phyloP scores from a whole-genome alignment of 2,113 vertebrate genomes.

The Camelus dromedarius region DNA sequence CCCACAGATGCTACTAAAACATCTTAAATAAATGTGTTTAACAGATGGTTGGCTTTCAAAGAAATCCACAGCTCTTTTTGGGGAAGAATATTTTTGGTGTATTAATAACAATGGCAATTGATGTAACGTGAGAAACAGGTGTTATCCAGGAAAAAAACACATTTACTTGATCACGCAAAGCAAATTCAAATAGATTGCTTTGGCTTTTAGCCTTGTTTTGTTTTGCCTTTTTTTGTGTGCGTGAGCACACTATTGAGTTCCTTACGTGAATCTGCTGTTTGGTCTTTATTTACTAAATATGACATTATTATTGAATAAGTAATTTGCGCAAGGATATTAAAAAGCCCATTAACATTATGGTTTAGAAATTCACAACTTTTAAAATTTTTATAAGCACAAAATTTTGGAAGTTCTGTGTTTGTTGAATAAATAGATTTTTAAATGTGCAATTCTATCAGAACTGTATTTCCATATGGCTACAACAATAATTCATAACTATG shows the following conservation, averaged over 20 bases:
- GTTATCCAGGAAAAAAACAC: not conserved
- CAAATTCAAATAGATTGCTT: not conserved
- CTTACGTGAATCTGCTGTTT: not conserved
- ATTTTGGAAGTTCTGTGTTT: not conserved
- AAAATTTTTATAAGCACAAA: not conserved
- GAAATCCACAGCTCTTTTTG: not conserved
- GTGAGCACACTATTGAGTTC: not conserved
- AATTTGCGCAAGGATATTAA: not conserved
- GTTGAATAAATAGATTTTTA: not conserved
- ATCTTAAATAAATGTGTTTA: not conserved
- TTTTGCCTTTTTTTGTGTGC: not conserved
- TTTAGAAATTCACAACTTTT: not conserved
- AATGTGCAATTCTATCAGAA: slow-evolving; percentile 31
- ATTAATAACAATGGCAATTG: not conserved
- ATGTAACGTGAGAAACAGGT: not conserved
- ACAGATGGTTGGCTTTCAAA: not conserved
- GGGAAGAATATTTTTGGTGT: not conserved
- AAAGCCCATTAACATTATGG: not conserved
- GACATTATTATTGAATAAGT: not conserved
- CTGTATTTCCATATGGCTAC: not conserved
- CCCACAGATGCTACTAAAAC: not conserved
- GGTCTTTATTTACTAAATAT: slow-evolving; percentile 1
- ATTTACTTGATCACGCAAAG: not conserved
- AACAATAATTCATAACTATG: slow-evolving; percentile 10
- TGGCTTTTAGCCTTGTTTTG: not conserved